Percentiles rank a stretch among this genome's conserved stretches.
phyloP scores from a whole-genome alignment of 2,888 invertebrate species.

The Hesperia comma region DNA sequence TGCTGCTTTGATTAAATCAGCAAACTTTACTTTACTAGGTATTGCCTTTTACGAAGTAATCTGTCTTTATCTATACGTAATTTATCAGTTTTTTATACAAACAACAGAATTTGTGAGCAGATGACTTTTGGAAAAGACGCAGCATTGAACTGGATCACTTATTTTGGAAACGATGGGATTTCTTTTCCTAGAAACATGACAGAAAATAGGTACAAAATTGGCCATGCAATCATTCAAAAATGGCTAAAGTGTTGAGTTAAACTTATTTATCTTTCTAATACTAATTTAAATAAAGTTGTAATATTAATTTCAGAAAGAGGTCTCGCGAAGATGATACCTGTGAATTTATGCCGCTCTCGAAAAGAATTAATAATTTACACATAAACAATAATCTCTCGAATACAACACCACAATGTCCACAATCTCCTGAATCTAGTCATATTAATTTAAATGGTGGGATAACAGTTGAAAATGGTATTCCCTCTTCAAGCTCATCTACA shows the following conservation, averaged over 20 bases:
- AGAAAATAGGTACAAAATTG: constrained; percentile 70
- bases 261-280: neutral
- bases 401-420: constrained; percentile 49
- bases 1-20: too few species aligned
- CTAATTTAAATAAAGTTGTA: neutral
- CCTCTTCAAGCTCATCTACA: constrained; percentile 64
- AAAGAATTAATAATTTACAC: constrained; percentile 95
- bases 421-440: constrained; percentile 64
- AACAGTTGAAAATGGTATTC: constrained; percentile 61
- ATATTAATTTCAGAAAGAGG: constrained; percentile 86
- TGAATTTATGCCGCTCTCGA: constrained; percentile 94
- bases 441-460: constrained; percentile 54
- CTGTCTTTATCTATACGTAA: neutral
- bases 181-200: constrained; percentile 68
- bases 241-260: neutral
- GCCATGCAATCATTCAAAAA: neutral
- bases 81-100: constrained; percentile 2
- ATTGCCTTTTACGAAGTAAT: neutral
- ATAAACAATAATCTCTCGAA: constrained; percentile 85
- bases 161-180: constrained; percentile 67
- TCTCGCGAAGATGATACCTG: constrained; percentile 89
- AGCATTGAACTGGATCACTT: constrained; percentile 60
- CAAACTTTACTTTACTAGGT: neutral
- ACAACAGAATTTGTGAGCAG: constrained; percentile 45
- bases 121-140: constrained; percentile 70